These are phyloP conservation scores for Malacoctenus gilli DNA, from an alignment of 2,797 vertebrate genomes.

Conservation along the genomic window DNA sequence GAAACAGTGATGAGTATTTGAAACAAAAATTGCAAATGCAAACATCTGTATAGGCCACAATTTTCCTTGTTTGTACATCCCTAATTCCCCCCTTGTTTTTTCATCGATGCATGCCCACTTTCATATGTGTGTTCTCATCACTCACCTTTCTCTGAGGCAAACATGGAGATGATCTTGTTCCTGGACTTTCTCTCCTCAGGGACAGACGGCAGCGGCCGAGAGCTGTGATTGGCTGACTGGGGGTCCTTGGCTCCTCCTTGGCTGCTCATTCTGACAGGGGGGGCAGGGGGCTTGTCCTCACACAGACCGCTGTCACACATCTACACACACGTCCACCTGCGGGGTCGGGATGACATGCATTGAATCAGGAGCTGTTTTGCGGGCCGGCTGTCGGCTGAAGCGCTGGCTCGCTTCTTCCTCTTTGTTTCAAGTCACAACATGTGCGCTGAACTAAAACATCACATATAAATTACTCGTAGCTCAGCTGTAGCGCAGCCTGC, in stretches of 20 bases:
- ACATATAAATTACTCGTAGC: no score
- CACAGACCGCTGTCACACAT: conserved; percentile 98
- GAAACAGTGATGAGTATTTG: no score
- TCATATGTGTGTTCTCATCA: background rate
- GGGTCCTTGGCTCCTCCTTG: conserved; percentile 90
- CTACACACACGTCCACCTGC: conserved; percentile 81
- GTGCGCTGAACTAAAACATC: conserved; percentile 28
- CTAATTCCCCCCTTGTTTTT: no score
- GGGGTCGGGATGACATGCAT: conserved; percentile 9
- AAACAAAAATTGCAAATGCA: no score
- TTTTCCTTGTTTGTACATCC: no score
- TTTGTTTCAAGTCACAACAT: conserved; percentile 19
- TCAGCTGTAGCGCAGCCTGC: no score
- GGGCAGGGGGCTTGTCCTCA: conserved; percentile 97
- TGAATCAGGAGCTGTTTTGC: background rate
- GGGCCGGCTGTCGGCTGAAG: background rate
- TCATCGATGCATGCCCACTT: no score
- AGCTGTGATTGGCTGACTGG: conserved; percentile 88
- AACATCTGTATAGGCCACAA: no score
- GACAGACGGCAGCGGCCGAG: conserved; percentile 93
- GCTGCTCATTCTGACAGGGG: conserved; percentile 97
- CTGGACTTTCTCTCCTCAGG: conserved; percentile 94
- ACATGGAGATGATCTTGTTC: conserved; percentile 97
- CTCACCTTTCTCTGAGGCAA: conserved; percentile 89
- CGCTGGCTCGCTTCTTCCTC: conserved; percentile 56